A percentile compares a stretch with the other conserved stretches of the same genome.
These are phyloP conservation scores for Catostylus mosaicus DNA, from an alignment of 30 jellyfish, hydroid and myxozoan species.

Conservation along the genomic window DNA sequence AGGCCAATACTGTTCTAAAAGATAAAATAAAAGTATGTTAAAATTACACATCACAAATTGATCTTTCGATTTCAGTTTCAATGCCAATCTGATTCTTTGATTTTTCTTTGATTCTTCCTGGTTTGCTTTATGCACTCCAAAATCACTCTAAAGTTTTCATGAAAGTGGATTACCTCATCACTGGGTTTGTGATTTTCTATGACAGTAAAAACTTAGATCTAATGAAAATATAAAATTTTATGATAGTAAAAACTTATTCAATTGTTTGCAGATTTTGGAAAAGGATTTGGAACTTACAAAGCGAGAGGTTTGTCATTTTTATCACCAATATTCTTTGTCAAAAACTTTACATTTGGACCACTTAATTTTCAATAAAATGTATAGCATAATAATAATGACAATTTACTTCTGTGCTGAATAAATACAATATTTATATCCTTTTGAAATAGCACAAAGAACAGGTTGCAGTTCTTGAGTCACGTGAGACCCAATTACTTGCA, in stretches of 20 bases:
- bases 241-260: too few relatives aligned
- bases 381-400: not conserved
- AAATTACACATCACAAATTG: not conserved
- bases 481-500: conserved; percentile 61
- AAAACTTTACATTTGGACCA: too few relatives aligned
- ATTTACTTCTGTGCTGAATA: not conserved
- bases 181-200: too few relatives aligned
- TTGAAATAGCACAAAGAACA: conserved; percentile 49
- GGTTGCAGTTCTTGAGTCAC: conserved; percentile 13
- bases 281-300: conserved; percentile 47
- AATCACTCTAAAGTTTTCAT: too few relatives aligned
- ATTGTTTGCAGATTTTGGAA: conserved; percentile 26
- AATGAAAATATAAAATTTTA: too few relatives aligned
- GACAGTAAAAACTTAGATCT: too few relatives aligned
- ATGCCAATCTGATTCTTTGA: too few relatives aligned
- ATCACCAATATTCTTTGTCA: not conserved
- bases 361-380: too few relatives aligned
- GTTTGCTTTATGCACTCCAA: too few relatives aligned
- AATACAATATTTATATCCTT: not conserved
- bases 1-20: conserved; percentile 55
- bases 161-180: too few relatives aligned
- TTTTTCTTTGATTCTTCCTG: too few relatives aligned
- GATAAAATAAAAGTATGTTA: conserved; percentile 43
- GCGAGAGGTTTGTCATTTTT: conserved; percentile 21
- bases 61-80: too few relatives aligned